Evolutionary conservation across 2,888 invertebrate species (phyloP), one percentile per base, ranked within the genome.

Genomic region (Ischnus inquisitorius): DNA sequence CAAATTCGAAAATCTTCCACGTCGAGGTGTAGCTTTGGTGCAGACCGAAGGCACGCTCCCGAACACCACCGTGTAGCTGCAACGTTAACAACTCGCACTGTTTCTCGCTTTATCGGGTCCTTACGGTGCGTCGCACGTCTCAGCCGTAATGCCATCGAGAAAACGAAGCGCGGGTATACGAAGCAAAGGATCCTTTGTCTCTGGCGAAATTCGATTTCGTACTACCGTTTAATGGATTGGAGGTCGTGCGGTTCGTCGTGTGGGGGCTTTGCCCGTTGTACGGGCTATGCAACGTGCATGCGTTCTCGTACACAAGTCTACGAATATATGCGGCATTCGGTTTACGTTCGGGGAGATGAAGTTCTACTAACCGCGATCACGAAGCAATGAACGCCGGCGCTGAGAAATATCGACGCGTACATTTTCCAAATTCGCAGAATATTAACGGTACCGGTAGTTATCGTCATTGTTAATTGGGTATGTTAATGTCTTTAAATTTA

Each of bases 121-220:
- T 87, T 79, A 87, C 86, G 86, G 87, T 87, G 87, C 88, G 87
- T 84, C 85, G 88, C 87, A 87, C 89, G 87, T 89, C 86, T 79
- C 86, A 85, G 86, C 86, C 86, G 84, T 85, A 87, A 85, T 81
- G 84, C 86, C 69, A 22, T 80, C 85, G 88, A 84, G 89, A 80
- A 75, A 74, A 48, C 62, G 62, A 67, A 41, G 71, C 72, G 51
- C 76, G 19, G 68, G 60, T 41, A 60, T 60, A 67, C 71, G 60
- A 62, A n/a, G 79, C 79, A 51, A 75, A 87, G 77, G 81, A 77
- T 82, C 85, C 87, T 89, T 88, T 87, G 89, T 89, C 86, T 89
- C 72, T 74, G 68, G 83, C 78, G 86, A 87, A 89, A 92, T 92
- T 92, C 91, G 90, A 92, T 92, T 92, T 91, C 88, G 88, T 88